Base-by-base conservation (phyloP, 2,888 invertebrate genomes). In the Chymomyza procnemis region DNA sequence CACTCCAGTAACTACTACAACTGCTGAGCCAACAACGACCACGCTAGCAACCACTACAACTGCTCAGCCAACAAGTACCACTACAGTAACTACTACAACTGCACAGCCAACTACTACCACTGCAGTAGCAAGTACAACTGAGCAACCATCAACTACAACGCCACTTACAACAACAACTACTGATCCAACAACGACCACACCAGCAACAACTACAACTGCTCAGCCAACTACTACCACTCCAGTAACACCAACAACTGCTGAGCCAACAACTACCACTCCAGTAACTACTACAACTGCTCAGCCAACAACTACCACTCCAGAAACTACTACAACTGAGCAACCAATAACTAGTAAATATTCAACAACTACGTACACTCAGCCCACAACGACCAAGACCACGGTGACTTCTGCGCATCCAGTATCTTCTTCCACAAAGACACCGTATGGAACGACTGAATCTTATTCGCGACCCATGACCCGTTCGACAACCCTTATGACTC, bases 321-420 rank as follows among this genome's bases (percentile, higher is more conserved):
- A 4, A 47, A 47, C 47, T 47, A 21, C 30, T 8, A 47, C 30
- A n/a, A n/a, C n/a, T n/a, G n/a, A n/a, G 2, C 4, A 34, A 1
- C n/a, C 50, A 0, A 61, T 21, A 18, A 61, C 60, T 2, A 26
- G 4, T 6, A 4, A 18, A 1, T 4, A 22, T 4, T n/a, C 61
- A 0, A 52, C 52, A 1, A 55, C 48, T 5, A 14, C 46, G 16
- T 4, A 34, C 19, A 26, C 47, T 0, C 48, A n/a, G n/a, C 8
- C 71, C n/a, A 64, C 71, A 0, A 50, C 59, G 16, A 16, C 34
- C 6, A n/a, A 48, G 16, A n/a, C 55, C 6, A 55, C 55, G 22
- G 55, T 8, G 6, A 21, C 14, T 9, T 14, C 55, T 3, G 14
- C 52, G 16, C 34, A 4, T 0, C 34, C 34, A 5, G 12, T 18